phyloP scores from a whole-genome alignment of 2,888 invertebrate species.

The Trimorus sp. region DNA sequence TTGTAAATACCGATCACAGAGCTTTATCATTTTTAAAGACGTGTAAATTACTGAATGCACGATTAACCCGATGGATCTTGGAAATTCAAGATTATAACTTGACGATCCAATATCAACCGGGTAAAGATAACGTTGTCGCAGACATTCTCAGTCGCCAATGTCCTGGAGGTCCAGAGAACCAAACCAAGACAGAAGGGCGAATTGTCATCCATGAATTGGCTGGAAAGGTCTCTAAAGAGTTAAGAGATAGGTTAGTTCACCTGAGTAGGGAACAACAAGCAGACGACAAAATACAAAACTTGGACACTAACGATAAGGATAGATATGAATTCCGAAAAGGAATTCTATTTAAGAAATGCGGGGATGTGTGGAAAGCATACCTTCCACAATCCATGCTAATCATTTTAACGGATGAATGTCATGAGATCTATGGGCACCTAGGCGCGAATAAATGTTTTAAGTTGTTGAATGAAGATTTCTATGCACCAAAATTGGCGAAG shows the following conservation, averaged over 20 bases:
- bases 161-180: slow-evolving; percentile 46
- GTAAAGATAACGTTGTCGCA: no score
- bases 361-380: background rate
- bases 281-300: background rate
- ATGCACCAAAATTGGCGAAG: background rate
- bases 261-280: background rate
- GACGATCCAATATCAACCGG: background rate
- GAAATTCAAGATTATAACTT: slow-evolving; percentile 17
- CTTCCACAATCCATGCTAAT: no score
- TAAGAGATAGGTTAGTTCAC: background rate
- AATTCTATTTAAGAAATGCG: background rate
- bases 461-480: slow-evolving; percentile 22
- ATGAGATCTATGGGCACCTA: background rate
- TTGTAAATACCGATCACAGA: slow-evolving; percentile 70
- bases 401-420: background rate
- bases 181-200: slow-evolving; percentile 64
- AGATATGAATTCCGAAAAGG: background rate
- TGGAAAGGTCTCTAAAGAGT: background rate
- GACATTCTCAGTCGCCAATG: no score
- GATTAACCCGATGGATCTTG: slow-evolving; percentile 12
- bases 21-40: slow-evolving; percentile 68
- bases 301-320: background rate
- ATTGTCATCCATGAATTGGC: background rate
- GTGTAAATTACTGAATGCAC: slow-evolving; percentile 64
- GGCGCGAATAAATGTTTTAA: background rate